A percentile compares a stretch with the other conserved stretches of the same genome.
Evolutionary conservation across 2,888 invertebrate species (phyloP).

Genomic region (Mythimna ferrago): DNA sequence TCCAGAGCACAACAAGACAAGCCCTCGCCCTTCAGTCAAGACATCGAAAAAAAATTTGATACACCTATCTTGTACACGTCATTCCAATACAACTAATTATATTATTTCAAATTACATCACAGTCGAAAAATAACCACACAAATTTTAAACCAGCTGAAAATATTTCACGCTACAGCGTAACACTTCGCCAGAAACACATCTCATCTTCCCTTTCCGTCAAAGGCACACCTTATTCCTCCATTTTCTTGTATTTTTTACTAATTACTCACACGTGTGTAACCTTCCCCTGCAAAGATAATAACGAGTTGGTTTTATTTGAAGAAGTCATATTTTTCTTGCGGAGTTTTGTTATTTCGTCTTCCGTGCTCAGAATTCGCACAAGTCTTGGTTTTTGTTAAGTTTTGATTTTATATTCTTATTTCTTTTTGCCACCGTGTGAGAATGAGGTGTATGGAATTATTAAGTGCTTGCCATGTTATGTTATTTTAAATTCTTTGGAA

Average conservation of each 20-base stretch:
- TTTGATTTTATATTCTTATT: slow-evolving; percentile 50
- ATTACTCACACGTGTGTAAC: slow-evolving; percentile 53
- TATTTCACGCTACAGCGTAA: not conserved
- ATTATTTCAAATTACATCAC: not conserved
- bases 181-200: slow-evolving; percentile 11
- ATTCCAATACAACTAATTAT: too few relatives aligned
- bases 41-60: too few relatives aligned
- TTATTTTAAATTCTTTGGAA: slow-evolving; percentile 8
- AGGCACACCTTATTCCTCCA: slow-evolving; percentile 6
- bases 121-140: not conserved
- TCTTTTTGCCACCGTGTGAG: slow-evolving; percentile 10
- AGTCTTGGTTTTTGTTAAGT: slow-evolving; percentile 21
- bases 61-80: too few relatives aligned
- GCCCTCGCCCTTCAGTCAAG: too few relatives aligned
- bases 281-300: slow-evolving; percentile 45
- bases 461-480: not conserved
- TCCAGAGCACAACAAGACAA: too few relatives aligned
- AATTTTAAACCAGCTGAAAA: not conserved
- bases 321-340: slow-evolving; percentile 53
- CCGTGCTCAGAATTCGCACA: not conserved
- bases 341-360: slow-evolving; percentile 46
- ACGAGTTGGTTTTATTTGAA: slow-evolving; percentile 35
- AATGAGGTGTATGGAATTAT: not conserved
- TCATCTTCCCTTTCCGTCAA: slow-evolving; percentile 15
- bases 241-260: slow-evolving; percentile 56